These are phyloP conservation scores for Eristalis tenax DNA, from an alignment of 2,888 invertebrate species.

Conservation along the genomic window DNA sequence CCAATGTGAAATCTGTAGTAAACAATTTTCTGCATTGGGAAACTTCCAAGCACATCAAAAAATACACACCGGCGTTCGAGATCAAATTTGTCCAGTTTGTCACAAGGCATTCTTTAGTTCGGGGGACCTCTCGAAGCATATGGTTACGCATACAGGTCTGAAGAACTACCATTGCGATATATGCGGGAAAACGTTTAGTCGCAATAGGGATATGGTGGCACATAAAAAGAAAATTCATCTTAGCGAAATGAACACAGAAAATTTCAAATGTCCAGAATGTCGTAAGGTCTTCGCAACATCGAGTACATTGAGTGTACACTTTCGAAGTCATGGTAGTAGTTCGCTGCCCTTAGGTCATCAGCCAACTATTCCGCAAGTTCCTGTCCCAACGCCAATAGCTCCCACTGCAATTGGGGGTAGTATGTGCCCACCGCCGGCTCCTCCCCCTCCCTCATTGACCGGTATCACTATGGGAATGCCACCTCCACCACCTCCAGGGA, in stretches of 20 bases:
- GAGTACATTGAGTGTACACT: constrained; percentile 79
- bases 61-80: constrained; percentile 84
- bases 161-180: constrained; percentile 84
- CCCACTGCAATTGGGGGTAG: constrained; percentile 74
- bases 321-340: constrained; percentile 78
- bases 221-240: constrained; percentile 80
- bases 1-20: constrained; percentile 85
- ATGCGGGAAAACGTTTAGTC: constrained; percentile 83
- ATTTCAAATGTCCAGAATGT: constrained; percentile 81
- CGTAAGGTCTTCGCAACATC: constrained; percentile 80
- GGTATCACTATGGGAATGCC: constrained; percentile 73
- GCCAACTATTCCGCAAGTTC: constrained; percentile 69
- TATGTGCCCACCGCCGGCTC: constrained; percentile 75
- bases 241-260: constrained; percentile 74
- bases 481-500: constrained; percentile 77
- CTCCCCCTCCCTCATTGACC: constrained; percentile 75
- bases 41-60: constrained; percentile 85
- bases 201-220: constrained; percentile 83
- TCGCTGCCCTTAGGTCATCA: constrained; percentile 74
- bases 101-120: constrained; percentile 84
- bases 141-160: constrained; percentile 84
- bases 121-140: constrained; percentile 84
- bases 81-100: constrained; percentile 84
- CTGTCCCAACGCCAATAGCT: constrained; percentile 71
- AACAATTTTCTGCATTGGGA: constrained; percentile 84